Base-by-base conservation (phyloP, 2,888 invertebrate genomes). In the Choristoneura rosaceana region DNA sequence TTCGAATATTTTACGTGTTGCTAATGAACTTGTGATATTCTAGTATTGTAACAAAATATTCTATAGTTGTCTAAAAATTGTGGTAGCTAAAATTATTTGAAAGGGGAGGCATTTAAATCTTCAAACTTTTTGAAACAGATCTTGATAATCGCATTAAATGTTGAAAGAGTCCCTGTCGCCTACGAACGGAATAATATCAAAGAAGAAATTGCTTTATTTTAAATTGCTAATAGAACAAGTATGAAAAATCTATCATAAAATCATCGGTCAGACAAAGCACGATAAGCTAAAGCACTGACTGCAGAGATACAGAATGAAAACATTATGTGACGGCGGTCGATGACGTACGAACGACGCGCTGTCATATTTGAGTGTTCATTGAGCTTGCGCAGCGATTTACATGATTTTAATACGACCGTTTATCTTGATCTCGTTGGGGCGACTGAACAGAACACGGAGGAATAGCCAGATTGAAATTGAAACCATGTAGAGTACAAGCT, bases 241-340 rank as follows among this genome's bases (percentile, higher is more conserved):
- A n/a, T 38, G 4, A 47, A 47, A 8, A 47, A 47, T 14, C n/a
- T n/a, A n/a, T 61, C 34, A 61, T 15, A 9, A 15, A 14, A 45
- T 47, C 41, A 25, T 25, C 0, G 2, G 25, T 25, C 25, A 47
- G 47, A 62, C 62, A 62, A 62, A 25, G 43, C 34, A 17, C 12
- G 55, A 10, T 12, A 55, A 55, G 25, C 25, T 12, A 55, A 55
- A 62, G 62, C 43, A 14, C 14, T 17, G 10, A 45, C 25, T 17
- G 25, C 55, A 17, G 25, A 12, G 25, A 59, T 4, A 14, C 34
- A 8, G 8, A 59, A 59, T 63, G 63, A 63, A 63, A 25, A 47
- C 63, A 63, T 63, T 63, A 63, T 17, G 47, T 63, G 43, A 47
- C 33, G 63, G 17, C 45, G 33, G 14, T n/a, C 12, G 45, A 63